Conservation (phyloP, 2,113 vertebrate species). For the Labeo catla region DNA sequence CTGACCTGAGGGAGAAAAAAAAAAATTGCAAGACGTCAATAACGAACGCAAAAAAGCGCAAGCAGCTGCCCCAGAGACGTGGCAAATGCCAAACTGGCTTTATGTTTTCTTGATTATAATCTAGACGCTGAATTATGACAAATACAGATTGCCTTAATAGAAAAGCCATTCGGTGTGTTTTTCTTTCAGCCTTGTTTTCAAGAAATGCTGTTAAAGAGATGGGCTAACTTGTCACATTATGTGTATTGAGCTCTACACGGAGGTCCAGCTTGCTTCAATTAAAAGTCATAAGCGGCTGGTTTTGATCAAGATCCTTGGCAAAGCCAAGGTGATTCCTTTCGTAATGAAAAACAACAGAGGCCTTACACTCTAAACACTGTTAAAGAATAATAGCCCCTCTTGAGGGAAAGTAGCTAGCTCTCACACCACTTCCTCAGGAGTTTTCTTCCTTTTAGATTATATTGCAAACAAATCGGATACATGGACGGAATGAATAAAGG, state of each 20-base stretch:
- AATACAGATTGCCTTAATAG: constrained; percentile 51
- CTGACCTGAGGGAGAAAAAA: constrained; percentile 49
- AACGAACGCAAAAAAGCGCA: constrained; percentile 30
- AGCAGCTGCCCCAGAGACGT: constrained; percentile 47
- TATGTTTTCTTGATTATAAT: constrained; percentile 43
- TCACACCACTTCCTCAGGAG: constrained; percentile 69
- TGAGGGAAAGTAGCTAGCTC: constrained; percentile 69
- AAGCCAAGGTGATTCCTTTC: constrained; percentile 82
- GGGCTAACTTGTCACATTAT: constrained; percentile 81
- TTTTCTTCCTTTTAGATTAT: constrained; percentile 72
- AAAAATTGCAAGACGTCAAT: constrained; percentile 47
- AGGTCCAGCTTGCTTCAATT: constrained; percentile 85
- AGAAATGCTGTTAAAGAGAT: constrained; percentile 76
- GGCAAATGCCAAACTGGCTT: constrained; percentile 31
- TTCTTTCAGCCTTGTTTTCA: constrained; percentile 61
- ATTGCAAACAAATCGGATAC: constrained; percentile 66
- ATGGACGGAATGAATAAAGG: constrained; percentile 57
- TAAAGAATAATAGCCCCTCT: constrained; percentile 77
- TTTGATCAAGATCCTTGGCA: constrained; percentile 79
- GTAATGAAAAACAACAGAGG: constrained; percentile 81
- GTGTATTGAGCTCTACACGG: constrained; percentile 76
- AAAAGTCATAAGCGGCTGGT: constrained; percentile 76
- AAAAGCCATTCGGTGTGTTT: constrained; percentile 41
- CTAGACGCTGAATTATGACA: constrained; percentile 49
- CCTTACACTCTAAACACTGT: constrained; percentile 76